Conservation (phyloP, 2,797 vertebrate genomes). For the Leptoclinus maculatus region DNA sequence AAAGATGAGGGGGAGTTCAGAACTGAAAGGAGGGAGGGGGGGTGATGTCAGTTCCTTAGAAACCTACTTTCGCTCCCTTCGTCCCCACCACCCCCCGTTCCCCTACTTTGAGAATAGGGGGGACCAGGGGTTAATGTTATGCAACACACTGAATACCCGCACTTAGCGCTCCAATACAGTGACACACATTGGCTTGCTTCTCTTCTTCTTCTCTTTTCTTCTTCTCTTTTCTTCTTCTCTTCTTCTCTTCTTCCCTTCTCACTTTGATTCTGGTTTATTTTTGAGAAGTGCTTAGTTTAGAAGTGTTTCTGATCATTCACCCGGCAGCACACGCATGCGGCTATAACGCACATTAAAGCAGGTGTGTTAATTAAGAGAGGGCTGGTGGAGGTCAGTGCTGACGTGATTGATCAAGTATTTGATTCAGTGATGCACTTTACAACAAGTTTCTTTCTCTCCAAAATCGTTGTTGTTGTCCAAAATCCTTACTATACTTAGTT, state of each 20-base stretch:
- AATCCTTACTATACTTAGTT: not conserved
- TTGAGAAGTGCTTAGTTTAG: not conserved
- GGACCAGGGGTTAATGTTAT: conserved; percentile 89
- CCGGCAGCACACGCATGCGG: not conserved
- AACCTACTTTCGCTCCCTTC: conserved; percentile 73
- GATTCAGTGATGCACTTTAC: not conserved
- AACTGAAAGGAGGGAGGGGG: conserved; percentile 71
- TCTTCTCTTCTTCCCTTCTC: not conserved
- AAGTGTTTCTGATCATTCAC: not conserved
- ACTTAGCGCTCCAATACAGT: conserved; percentile 74
- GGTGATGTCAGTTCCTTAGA: conserved; percentile 88
- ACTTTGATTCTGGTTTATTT: conserved; percentile 9
- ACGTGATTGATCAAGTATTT: not conserved
- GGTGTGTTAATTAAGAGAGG: not conserved
- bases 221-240: conserved; percentile 17
- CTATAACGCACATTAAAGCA: not conserved
- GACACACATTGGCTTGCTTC: conserved; percentile 67
- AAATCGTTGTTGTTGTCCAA: not conserved
- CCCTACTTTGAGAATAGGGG: conserved; percentile 79
- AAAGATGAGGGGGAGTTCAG: conserved; percentile 67
- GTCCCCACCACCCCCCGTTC: conserved; percentile 55
- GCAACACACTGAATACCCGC: conserved; percentile 83
- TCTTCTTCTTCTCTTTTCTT: conserved; percentile 29
- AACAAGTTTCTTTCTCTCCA: not conserved
- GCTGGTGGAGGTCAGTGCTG: not conserved